Conservation (phyloP, 2,888 invertebrate genomes). For the Stenchaetothrips biformis region DNA sequence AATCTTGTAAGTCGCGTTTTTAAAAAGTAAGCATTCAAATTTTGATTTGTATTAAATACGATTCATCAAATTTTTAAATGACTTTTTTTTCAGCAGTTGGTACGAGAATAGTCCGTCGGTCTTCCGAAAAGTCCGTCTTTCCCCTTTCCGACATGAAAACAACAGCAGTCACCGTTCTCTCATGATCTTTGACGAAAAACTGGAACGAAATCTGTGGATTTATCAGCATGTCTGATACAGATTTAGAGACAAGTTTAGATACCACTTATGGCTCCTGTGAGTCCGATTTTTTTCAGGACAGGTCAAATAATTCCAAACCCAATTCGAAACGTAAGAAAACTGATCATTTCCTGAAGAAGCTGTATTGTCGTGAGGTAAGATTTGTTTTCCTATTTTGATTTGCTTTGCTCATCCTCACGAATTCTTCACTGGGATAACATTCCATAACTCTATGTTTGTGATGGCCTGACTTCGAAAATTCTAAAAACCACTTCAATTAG, state of each 20-base stretch:
- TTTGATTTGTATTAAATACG: no score
- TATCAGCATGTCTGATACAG: background rate
- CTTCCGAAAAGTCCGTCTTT: no score
- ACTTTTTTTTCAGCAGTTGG: no score
- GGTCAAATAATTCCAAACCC: background rate
- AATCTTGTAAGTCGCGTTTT: no score
- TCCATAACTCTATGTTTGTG: background rate
- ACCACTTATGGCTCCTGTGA: background rate
- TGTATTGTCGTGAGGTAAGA: constrained; percentile 2
- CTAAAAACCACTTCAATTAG: background rate
- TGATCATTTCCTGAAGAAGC: background rate
- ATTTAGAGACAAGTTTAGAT: background rate
- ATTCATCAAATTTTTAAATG: no score
- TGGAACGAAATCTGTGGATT: background rate
- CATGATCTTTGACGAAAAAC: background rate
- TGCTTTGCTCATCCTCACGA: background rate
- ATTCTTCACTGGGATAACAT: background rate
- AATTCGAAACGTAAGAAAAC: background rate
- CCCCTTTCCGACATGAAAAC: background rate
- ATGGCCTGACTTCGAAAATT: background rate
- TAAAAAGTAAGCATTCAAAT: no score
- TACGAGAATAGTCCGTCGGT: no score
- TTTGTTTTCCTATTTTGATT: background rate
- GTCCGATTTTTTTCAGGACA: background rate
- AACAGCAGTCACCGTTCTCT: background rate